Conservation (phyloP, 2,888 invertebrate genomes). For the Selenia dentaria region DNA sequence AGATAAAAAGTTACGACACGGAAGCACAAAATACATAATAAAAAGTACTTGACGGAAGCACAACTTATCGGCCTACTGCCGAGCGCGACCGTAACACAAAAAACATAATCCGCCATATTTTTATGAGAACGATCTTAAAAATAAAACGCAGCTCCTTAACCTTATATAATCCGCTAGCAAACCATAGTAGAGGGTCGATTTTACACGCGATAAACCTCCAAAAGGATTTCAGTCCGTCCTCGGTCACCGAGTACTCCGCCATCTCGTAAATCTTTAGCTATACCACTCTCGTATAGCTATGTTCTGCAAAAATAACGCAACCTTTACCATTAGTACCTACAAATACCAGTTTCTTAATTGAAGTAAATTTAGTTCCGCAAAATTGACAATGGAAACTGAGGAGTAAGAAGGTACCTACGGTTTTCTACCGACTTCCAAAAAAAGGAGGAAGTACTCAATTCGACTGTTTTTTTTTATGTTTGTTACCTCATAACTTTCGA, state of each 20-base stretch:
- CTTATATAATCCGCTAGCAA: conserved; percentile 58
- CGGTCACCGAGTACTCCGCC: conserved; percentile 38
- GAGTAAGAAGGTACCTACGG: too few species aligned
- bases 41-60: conserved; percentile 17
- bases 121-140: conserved; percentile 42
- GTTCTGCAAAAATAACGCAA: conserved; percentile 11
- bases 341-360: too few species aligned
- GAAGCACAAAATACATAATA: conserved; percentile 28
- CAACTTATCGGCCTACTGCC: conserved; percentile 13
- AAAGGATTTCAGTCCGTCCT: conserved; percentile 55
- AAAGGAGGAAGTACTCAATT: too few species aligned
- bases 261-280: conserved; percentile 32
- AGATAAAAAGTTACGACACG: conserved; percentile 26
- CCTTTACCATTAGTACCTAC: too few species aligned
- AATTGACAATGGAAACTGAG: too few species aligned
- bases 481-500: too few species aligned
- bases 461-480: too few species aligned
- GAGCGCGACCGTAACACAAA: conserved; percentile 24
- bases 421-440: too few species aligned
- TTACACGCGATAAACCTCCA: conserved; percentile 66
- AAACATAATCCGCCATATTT: conserved; percentile 35
- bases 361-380: too few species aligned
- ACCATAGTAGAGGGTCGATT: conserved; percentile 57
- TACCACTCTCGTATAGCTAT: conserved; percentile 8
- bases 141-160: conserved; percentile 49